Evolutionary conservation across 2,113 vertebrate species (phyloP).

Genomic region (Orthonyx spaldingii): DNA sequence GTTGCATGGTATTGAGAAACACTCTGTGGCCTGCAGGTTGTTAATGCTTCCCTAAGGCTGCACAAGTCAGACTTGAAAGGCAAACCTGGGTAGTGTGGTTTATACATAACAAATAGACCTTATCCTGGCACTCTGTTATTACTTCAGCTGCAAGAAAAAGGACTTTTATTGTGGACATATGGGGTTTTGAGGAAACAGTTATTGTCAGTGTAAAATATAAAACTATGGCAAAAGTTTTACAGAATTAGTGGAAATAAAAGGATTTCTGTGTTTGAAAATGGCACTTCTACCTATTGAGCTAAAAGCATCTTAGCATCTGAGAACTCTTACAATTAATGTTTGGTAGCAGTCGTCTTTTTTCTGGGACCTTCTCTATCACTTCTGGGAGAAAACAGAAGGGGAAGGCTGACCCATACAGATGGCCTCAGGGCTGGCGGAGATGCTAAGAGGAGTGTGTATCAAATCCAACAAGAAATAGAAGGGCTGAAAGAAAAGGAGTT

Average conservation of each 20-base stretch:
- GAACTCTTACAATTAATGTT: not conserved
- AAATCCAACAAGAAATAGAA: not conserved
- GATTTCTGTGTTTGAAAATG: not conserved
- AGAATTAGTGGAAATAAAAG: not conserved
- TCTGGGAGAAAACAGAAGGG: not conserved
- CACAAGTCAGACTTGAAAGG: not conserved
- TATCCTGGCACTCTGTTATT: not conserved
- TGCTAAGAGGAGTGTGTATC: not conserved
- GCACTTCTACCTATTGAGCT: not conserved
- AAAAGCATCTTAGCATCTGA: not conserved
- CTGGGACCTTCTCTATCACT: not conserved
- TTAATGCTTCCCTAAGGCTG: not conserved
- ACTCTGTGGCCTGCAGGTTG: not conserved
- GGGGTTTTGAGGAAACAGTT: not conserved
- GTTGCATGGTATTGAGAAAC: not conserved
- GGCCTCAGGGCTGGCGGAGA: not conserved
- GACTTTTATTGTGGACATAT: not conserved
- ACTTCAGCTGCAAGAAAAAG: not conserved
- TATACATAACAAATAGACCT: not conserved
- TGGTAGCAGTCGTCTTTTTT: not conserved
- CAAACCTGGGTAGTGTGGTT: not conserved
- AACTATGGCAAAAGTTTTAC: not conserved
- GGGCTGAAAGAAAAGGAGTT: not conserved
- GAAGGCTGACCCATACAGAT: not conserved
- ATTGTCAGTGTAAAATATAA: not conserved